Evolutionary conservation across 2,888 invertebrate species (phyloP).

Genomic region (Brachyptera putata): DNA sequence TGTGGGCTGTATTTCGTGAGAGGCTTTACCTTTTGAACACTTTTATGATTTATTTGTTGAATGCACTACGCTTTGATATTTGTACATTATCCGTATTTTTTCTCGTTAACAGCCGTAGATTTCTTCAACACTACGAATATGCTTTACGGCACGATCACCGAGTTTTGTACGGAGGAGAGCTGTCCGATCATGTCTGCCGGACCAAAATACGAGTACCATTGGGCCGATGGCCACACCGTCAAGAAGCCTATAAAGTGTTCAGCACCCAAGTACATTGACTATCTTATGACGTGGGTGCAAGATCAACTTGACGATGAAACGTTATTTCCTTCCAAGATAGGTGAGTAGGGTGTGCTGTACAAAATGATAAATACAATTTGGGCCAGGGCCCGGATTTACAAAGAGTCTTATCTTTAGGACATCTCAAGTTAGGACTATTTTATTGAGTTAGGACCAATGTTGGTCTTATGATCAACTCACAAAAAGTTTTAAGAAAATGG

Average conservation of each 20-base stretch:
- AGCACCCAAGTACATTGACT: conserved; percentile 98
- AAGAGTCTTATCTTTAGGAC: no score
- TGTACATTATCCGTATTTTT: no score
- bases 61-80: no score
- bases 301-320: conserved; percentile 98
- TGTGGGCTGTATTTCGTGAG: no score
- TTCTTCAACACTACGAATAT: conserved; percentile 99
- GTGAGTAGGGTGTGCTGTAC: conserved; percentile 43
- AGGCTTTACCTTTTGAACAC: no score
- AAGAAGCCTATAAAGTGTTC: conserved; percentile 99
- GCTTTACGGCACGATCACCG: conserved; percentile 99
- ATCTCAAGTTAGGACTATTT: no score
- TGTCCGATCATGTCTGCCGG: conserved; percentile 99
- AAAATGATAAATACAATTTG: neutral
- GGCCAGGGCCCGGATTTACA: no score
- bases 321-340: conserved; percentile 96
- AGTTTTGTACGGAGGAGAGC: conserved; percentile 96
- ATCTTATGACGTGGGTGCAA: conserved; percentile 99
- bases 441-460: no score
- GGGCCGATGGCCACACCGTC: conserved; percentile 97
- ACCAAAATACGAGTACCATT: conserved; percentile 98
- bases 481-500: no score
- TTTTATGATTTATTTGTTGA: no score
- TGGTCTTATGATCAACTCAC: no score
- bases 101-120: conserved; percentile 74